A percentile compares a stretch with the other conserved stretches of the same genome.
Conservation (phyloP, 2,113 vertebrate genomes). For the Ginglymostoma cirratum region DNA sequence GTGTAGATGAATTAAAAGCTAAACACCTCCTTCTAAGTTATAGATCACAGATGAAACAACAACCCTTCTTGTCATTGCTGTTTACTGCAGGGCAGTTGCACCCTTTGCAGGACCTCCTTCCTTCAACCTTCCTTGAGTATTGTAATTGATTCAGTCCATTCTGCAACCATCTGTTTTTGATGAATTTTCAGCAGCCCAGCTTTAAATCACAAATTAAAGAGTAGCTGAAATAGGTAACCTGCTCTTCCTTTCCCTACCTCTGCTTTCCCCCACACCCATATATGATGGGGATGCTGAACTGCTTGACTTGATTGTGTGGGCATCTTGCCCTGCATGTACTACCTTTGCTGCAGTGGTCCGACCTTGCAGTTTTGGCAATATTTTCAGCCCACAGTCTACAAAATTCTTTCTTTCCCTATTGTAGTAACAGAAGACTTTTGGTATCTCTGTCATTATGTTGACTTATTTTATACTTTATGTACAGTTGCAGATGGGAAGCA, state of each 20-base stretch:
- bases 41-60: neutral
- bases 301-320: neutral
- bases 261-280: neutral
- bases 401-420: neutral
- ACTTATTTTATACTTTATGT: neutral
- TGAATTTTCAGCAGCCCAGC: neutral
- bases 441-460: neutral
- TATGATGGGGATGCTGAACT: neutral
- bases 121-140: neutral
- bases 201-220: neutral
- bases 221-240: neutral
- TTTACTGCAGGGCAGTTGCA: neutral
- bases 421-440: neutral
- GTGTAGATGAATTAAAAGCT: too few species aligned
- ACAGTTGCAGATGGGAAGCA: neutral
- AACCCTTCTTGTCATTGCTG: neutral
- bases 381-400: neutral
- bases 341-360: neutral
- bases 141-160: neutral
- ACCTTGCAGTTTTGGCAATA: neutral
- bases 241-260: neutral
- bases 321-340: neutral
- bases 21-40: neutral
- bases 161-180: neutral
- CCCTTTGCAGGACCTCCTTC: neutral